Base-by-base conservation (phyloP, 2,888 invertebrate genomes). In the Drosophila quinaria region DNA sequence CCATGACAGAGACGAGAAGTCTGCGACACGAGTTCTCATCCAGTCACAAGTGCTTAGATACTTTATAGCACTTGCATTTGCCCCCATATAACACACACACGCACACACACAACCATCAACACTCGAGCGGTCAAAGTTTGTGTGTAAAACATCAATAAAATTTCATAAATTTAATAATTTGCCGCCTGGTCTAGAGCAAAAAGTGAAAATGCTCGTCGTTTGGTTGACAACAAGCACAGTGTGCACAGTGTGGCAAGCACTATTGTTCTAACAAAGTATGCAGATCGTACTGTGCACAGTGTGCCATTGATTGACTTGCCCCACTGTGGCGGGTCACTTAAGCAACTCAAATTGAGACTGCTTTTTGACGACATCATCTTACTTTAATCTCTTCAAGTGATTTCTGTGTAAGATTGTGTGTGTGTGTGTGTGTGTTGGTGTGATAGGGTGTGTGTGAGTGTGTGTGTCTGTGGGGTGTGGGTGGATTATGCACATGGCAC, bases 131-230 rank as follows among this genome's bases (percentile, higher is more conserved):
- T 74, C 82, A 85, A 79, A 85, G 86, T 80, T 84, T 78, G 77
- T 82, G 80, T 87, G 87, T 85, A 76, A 77, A 74, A 85, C 78
- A 82, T 87, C 86, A 87, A 87, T 88, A 88, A 73, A 87, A 83
- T 77, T 85, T 83, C 78, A 86, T 83, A 88, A 87, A 87, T 88
- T 88, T 86, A 78, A 88, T 86, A 76, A 87, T 82, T 85, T 75
- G 62, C 62, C 72, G 80, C 65, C 75, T 64, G 70, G 51, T 80
- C 72, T 73, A 63, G 69, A 77, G 80, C 60, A 84, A 84, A 84
- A 87, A 87, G 81, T 84, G 85, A 84, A 87, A 80, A 78, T 81
- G 69, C 65, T 61, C 44, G 59, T 49, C 70, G 42, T 55, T 67
- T 25, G 55, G 62, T 61, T 69, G 71, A 67, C 70, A 69, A 66